phyloP scores from a whole-genome alignment of 37 sponge, comb jelly and placozoan genomes.

The Tethya wilhelma region DNA sequence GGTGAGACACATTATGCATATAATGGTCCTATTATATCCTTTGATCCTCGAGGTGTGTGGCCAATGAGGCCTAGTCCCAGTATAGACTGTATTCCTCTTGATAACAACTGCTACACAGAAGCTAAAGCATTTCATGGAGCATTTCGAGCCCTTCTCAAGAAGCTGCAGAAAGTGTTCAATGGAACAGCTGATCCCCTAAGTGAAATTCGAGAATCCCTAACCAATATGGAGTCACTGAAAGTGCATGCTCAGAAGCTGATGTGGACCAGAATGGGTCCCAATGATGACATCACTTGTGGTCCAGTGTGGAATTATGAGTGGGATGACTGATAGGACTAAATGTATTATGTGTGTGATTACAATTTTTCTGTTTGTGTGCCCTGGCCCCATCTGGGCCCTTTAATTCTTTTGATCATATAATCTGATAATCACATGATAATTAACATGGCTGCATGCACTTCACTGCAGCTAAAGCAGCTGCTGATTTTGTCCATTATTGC shows the following conservation, averaged over 20 bases:
- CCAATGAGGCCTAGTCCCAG: slow-evolving; percentile 75
- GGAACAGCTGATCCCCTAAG: slow-evolving; percentile 49
- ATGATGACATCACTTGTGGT: slow-evolving; percentile 52
- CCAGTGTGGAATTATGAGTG: slow-evolving; percentile 76
- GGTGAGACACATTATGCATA: slow-evolving; percentile 17
- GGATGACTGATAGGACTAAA: too few relatives aligned
- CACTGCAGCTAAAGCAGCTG: too few relatives aligned
- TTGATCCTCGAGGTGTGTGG: slow-evolving; percentile 65
- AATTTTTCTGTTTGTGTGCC: too few relatives aligned
- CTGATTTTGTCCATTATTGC: too few relatives aligned
- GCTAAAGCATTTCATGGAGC: slow-evolving; percentile 54
- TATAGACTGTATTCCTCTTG: not conserved
- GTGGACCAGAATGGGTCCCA: slow-evolving; percentile 3
- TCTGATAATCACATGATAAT: too few relatives aligned
- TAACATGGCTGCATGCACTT: too few relatives aligned
- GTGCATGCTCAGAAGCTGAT: slow-evolving; percentile 62
- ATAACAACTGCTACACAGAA: slow-evolving; percentile 49
- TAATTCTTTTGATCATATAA: too few relatives aligned
- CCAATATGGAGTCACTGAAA: slow-evolving; percentile 56
- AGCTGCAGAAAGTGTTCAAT: slow-evolving; percentile 59
- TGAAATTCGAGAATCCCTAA: slow-evolving; percentile 25
- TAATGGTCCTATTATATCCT: slow-evolving; percentile 43
- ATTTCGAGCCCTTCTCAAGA: slow-evolving; percentile 37
- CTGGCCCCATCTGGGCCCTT: too few relatives aligned
- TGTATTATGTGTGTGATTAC: too few relatives aligned